Evolutionary conservation across 1,140 invertebrate species (phyloP).

Genomic region (Drosophila nebulosa): DNA sequence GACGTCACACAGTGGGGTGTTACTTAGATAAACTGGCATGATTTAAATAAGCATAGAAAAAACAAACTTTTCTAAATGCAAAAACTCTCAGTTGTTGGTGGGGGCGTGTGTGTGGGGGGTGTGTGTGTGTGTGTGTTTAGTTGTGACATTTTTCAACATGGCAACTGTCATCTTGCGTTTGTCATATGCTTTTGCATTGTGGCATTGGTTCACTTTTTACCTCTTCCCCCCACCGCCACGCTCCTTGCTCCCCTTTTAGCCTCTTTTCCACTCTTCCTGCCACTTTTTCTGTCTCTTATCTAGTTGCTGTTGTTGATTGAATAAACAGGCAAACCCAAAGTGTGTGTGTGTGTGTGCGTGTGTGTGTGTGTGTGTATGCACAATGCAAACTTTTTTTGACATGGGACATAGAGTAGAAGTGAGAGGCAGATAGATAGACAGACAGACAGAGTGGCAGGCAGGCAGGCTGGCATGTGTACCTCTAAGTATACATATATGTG

Average conservation of each 20-base stretch:
- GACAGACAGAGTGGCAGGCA: neutral
- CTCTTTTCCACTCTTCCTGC: neutral
- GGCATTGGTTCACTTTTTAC: conserved; percentile 32
- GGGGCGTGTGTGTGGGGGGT: neutral
- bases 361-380: conserved; percentile 14
- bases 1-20: conserved; percentile 18
- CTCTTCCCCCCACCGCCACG: neutral
- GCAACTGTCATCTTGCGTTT: conserved; percentile 75
- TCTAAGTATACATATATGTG: conserved; percentile 15
- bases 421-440: neutral
- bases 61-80: conserved; percentile 56
- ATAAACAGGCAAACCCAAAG: conserved; percentile 60
- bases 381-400: conserved; percentile 47
- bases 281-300: conserved; percentile 32
- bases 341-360: conserved; percentile 26
- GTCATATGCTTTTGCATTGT: conserved; percentile 71
- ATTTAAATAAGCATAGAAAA: conserved; percentile 74
- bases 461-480: neutral
- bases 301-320: conserved; percentile 63
- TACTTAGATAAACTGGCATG: conserved; percentile 77
- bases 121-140: conserved; percentile 31
- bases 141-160: conserved; percentile 67
- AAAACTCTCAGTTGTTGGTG: conserved; percentile 21
- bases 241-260: no score
- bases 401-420: conserved; percentile 24